A percentile compares a stretch with the other conserved stretches of the same genome.
phyloP scores from a whole-genome alignment of 2,113 vertebrate genomes.

The Capricornis sumatraensis region DNA sequence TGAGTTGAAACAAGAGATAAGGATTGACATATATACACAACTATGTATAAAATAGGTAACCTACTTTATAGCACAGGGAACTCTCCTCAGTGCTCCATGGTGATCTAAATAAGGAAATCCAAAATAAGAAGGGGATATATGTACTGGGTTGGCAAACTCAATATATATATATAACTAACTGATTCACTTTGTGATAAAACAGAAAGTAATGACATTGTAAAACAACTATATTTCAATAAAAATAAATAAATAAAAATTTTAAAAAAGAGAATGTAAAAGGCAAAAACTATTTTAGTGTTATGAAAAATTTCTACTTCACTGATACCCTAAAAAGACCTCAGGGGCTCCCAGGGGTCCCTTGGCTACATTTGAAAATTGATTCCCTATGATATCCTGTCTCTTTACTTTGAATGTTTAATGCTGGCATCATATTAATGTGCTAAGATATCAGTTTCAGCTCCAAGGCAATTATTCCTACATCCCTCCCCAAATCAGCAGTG shows the following conservation, averaged over 20 bases:
- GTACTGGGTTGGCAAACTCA: not conserved
- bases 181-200: not conserved
- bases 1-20: not conserved
- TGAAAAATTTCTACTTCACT: not conserved
- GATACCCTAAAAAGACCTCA: not conserved
- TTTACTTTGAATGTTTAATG: not conserved
- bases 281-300: not conserved
- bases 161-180: not conserved
- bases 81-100: not conserved
- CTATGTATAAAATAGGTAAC: not conserved
- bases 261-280: not conserved
- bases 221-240: not conserved
- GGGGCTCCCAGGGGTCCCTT: not conserved
- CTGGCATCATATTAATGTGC: not conserved
- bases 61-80: not conserved
- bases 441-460: not conserved
- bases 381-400: not conserved
- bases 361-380: not conserved
- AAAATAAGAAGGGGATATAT: not conserved
- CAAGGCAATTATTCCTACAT: slow-evolving; percentile 1
- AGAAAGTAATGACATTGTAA: not conserved
- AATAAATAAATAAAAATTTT: not conserved
- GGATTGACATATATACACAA: not conserved
- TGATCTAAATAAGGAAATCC: not conserved
- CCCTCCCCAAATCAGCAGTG: not conserved